These are phyloP conservation scores for Coturnix japonica DNA, from an alignment of 2,113 vertebrate species.

Conservation along the genomic window DNA sequence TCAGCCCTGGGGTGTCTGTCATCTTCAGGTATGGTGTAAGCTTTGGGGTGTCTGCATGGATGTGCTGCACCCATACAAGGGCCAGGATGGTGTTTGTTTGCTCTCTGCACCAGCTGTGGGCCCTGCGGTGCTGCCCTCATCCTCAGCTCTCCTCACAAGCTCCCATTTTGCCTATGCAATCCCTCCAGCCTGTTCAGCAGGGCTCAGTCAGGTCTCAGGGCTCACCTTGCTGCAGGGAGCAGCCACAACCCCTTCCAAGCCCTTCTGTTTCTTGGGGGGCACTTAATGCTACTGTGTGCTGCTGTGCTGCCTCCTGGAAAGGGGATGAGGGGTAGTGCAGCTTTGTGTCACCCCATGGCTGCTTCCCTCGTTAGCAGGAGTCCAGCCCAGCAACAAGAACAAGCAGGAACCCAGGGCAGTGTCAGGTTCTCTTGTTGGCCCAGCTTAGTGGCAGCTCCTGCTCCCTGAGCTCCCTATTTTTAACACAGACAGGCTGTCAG, in stretches of 20 bases:
- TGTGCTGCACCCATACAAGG: not conserved
- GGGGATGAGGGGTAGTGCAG: not conserved
- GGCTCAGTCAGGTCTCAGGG: not conserved
- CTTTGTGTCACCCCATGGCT: not conserved
- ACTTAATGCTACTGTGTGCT: not conserved
- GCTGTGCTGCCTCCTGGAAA: not conserved
- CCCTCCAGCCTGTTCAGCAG: not conserved
- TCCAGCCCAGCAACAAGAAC: rapidly evolving
- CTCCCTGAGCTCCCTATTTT: not conserved
- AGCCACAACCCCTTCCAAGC: rapidly evolving
- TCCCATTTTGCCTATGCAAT: not conserved
- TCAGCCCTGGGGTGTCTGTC: not conserved
- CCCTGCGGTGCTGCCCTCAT: not conserved
- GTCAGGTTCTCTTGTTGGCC: not conserved
- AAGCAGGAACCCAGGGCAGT: not conserved
- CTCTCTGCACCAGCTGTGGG: not conserved
- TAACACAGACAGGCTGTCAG: not conserved
- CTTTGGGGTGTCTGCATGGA: not conserved
- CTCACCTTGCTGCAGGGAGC: not conserved
- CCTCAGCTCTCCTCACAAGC: not conserved
- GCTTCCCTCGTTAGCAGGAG: not conserved
- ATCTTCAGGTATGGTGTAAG: too few relatives aligned
- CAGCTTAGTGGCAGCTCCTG: not conserved
- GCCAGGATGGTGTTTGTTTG: rapidly evolving
- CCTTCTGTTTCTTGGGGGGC: not conserved